phyloP scores from a whole-genome alignment of 2,113 vertebrate genomes.

The Erythrocercus mccallii region DNA sequence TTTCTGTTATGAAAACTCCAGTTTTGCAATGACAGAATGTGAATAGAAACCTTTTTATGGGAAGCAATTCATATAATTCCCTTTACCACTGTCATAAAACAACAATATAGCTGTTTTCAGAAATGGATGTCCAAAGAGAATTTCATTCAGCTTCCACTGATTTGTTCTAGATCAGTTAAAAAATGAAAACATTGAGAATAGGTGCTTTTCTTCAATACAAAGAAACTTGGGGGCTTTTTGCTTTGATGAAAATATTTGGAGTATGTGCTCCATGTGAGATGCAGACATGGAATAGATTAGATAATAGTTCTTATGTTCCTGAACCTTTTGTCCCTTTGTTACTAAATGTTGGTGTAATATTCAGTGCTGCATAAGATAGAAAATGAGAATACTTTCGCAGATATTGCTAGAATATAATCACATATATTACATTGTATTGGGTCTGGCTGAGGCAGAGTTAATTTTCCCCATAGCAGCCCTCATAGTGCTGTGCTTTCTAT shows the following conservation, averaged over 20 bases:
- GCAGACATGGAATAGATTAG: neutral
- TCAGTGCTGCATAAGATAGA: neutral
- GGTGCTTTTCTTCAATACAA: neutral
- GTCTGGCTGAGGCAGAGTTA: neutral
- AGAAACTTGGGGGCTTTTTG: neutral
- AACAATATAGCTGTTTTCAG: neutral
- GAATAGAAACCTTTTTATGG: neutral
- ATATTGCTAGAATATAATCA: neutral
- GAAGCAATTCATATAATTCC: neutral
- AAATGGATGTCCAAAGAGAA: neutral
- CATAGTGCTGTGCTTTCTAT: neutral
- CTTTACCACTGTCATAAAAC: neutral
- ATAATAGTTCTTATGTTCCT: neutral
- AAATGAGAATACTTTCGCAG: neutral
- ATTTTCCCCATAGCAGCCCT: neutral
- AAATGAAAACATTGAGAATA: neutral
- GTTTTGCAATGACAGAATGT: neutral
- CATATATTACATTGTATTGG: neutral
- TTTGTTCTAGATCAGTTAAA: neutral
- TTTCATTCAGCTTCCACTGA: neutral
- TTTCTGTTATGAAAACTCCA: neutral
- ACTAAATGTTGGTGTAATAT: neutral
- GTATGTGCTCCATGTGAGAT: neutral
- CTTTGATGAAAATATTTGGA: neutral
- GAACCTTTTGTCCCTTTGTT: neutral